Base-by-base conservation (phyloP, 2,888 invertebrate species). In the Mimumesa dahlbomi region DNA sequence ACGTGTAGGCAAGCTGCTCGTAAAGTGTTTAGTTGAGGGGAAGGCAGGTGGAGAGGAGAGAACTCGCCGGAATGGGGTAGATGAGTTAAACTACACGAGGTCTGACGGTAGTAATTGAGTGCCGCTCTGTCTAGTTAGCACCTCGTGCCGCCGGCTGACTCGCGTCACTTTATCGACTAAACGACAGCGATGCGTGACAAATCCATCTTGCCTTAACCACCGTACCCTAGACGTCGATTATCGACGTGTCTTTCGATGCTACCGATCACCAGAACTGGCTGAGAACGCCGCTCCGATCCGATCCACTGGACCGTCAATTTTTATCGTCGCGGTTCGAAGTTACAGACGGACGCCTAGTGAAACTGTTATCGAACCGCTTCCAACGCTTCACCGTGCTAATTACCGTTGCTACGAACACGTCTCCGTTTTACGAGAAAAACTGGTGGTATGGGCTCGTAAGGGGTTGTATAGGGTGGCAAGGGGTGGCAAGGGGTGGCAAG, bases 81-180 rank as follows among this genome's bases (percentile, higher is more conserved):
- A 80, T 80, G 85, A 85, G 86, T 85, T 86, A 86, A 88, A 84
- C 88, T 87, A 87, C 85, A 88, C 87, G 84, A 89, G 87, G 79
- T 88, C 85, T 89, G 89, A 88, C 88, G 88, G 84, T 87, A 88
- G 88, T 89, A 89, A 89, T 89, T 89, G 89, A 89, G 88, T 87
- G 87, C 88, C 85, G 89, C 81, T 88, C 83, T 88, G 88, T 89
- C 88, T 89, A 87, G 88, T 89, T 89, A 89, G 81, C 86, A 84
- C 79, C 80, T 80, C 79, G 76, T 54, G 67, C 76, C 69, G 67
- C 81, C 77, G 72, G 77, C 79, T 78, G 83, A 83, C 84, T 77
- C 82, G 87, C 88, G 85, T 87, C 89, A 85, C 84, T 84, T 87
- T 87, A 87, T 88, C 87, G 88, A 85, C 84, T 88, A 84, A 85